phyloP scores from a whole-genome alignment of 2,888 invertebrate genomes.

The Pterobdella sp. region DNA sequence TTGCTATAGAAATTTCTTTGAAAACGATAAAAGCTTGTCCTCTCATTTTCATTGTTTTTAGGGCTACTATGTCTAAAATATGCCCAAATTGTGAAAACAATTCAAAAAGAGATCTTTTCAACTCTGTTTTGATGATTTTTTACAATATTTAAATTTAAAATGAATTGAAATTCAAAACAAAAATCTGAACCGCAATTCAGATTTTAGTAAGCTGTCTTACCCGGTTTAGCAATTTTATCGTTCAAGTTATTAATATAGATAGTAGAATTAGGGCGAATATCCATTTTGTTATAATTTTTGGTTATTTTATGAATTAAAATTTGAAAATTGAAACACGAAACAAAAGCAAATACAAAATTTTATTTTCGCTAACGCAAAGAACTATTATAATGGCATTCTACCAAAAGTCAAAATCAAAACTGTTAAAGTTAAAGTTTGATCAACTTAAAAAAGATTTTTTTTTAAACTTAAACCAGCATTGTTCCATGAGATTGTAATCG shows the following conservation, averaged over 20 bases:
- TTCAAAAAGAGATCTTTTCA: slow-evolving; percentile 93
- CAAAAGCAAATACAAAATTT: neutral
- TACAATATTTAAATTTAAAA: neutral
- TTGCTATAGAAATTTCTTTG: slow-evolving; percentile 90
- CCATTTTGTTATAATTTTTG: slow-evolving; percentile 47
- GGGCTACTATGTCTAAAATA: slow-evolving; percentile 89
- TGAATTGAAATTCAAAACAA: neutral
- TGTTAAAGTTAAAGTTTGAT: no score
- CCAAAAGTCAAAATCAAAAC: no score
- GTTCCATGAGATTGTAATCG: no score
- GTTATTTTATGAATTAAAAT: no score
- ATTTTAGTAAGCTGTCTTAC: slow-evolving; percentile 48
- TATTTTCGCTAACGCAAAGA: neutral
- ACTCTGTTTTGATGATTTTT: no score
- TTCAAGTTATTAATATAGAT: slow-evolving; percentile 99
- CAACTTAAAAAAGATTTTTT: no score
- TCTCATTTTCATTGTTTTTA: slow-evolving; percentile 92
- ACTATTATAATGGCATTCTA: neutral
- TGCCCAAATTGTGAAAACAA: slow-evolving; percentile 99
- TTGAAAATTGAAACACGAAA: neutral
- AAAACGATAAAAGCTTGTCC: slow-evolving; percentile 98
- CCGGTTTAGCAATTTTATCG: slow-evolving; percentile 94
- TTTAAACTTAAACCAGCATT: no score
- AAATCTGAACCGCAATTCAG: neutral
- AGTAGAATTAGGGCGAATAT: slow-evolving; percentile 83